Percentiles rank a stretch among this genome's conserved stretches.
Evolutionary conservation across 2,113 vertebrate species (phyloP).

Genomic region (Morphnarchus princeps): DNA sequence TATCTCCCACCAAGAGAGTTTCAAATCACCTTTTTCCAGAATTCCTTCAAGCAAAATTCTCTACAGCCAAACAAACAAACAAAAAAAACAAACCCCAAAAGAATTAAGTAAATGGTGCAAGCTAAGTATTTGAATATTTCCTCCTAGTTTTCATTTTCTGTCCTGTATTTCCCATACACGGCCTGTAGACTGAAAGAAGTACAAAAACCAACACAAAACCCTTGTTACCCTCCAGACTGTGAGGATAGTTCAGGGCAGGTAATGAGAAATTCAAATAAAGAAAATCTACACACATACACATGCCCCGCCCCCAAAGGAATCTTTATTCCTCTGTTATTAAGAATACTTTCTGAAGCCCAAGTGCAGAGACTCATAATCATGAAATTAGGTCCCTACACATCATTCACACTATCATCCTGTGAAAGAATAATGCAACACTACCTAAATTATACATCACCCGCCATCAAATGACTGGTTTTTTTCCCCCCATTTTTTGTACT

Average conservation of each 20-base stretch:
- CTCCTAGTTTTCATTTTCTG: background rate
- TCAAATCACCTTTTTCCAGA: background rate
- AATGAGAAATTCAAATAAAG: background rate
- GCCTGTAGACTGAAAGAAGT: background rate
- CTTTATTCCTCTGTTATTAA: background rate
- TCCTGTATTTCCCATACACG: background rate
- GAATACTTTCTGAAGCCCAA: background rate
- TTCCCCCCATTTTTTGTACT: background rate
- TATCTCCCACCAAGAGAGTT: background rate
- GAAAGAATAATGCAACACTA: background rate
- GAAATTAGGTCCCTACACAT: background rate
- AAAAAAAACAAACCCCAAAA: background rate
- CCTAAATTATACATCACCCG: background rate
- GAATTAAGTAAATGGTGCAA: background rate
- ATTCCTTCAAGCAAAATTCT: background rate
- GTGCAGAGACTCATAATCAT: background rate
- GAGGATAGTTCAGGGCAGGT: background rate
- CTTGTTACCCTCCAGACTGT: background rate
- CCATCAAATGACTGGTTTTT: background rate
- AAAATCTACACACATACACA: background rate
- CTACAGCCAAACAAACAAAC: background rate
- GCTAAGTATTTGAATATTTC: background rate
- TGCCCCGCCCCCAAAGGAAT: background rate
- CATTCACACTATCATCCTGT: background rate
- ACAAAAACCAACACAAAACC: background rate